Evolutionary conservation across 2,113 vertebrate species (phyloP), one percentile per base, ranked within the genome.

Genomic region (Dicerorhinus sumatrensis): DNA sequence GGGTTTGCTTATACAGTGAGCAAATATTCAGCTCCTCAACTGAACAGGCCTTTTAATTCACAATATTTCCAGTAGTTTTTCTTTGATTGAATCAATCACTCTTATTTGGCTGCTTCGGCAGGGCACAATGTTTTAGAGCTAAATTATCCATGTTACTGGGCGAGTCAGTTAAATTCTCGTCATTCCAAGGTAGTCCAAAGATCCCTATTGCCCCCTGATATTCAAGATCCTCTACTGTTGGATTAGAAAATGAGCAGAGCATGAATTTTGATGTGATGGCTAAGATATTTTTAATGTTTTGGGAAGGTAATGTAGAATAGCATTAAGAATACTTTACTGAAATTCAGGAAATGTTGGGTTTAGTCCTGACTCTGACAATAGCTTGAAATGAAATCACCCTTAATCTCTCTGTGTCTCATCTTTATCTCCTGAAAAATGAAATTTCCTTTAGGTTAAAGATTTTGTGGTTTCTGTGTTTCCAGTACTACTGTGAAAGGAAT

Each of bases 231-330:
- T 96, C 25, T 3, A 31, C 27, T 51, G 8, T 72, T 67, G 7
- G 14, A 33, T 81, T 23, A 56, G 36, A 83, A 80, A 92, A 75
- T 56, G 51, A 82, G 65, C 54, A 63, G 48, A 89, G 48, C 21
- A 56, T 67, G 33, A 29, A 48, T 89, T 90, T 80, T 73, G 7
- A 48, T 46, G 10, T 69, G 17, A 86, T 60, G 42, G 58, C 5
- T 72, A 85, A 72, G 39, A 25, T 70, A 94, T 80, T 91, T 95
- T 42, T 93, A 76, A 91, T 60, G 62, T 58, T 97, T 96, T 56
- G 39, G 51, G 17, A 81, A 76, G 14, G 48, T 13, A 65, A 39
- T 86, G 36, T 91, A 36, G 25, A 85, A 82, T 85, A 12, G 6
- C 39, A 89, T 93, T 90, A 84, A 96, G 48, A 84, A 67, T 36